These are phyloP conservation scores for Sussaba pulchella DNA, from an alignment of 2,888 invertebrate genomes.

Conservation along the genomic window DNA sequence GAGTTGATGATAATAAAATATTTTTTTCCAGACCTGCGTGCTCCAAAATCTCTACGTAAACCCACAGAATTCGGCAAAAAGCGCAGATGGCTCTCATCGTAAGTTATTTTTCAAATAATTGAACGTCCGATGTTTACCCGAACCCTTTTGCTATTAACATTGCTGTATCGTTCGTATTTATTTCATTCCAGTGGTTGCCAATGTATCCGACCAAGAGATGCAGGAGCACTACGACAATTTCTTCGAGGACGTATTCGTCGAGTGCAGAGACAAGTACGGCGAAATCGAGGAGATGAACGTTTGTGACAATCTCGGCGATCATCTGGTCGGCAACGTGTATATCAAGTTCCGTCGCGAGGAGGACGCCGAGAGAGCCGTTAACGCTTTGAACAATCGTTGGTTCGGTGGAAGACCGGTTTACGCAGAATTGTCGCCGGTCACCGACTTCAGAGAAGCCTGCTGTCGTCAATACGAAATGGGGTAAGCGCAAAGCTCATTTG, in stretches of 20 bases:
- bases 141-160: too few species aligned
- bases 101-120: too few species aligned
- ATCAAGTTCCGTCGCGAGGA: slow-evolving; percentile 99
- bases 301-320: slow-evolving; percentile 99
- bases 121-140: too few species aligned
- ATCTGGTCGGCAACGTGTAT: slow-evolving; percentile 99
- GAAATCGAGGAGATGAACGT: slow-evolving; percentile 99
- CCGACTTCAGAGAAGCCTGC: slow-evolving; percentile 99
- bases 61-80: slow-evolving; percentile 98
- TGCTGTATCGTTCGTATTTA: slow-evolving; percentile 52
- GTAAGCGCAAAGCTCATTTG: slow-evolving; percentile 81
- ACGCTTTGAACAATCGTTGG: slow-evolving; percentile 99
- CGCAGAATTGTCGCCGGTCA: slow-evolving; percentile 99
- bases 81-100: slow-evolving; percentile 98
- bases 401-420: slow-evolving; percentile 99
- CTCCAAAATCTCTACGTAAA: slow-evolving; percentile 99
- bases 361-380: slow-evolving; percentile 98
- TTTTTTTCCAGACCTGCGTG: slow-evolving; percentile 92
- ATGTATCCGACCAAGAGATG: slow-evolving; percentile 99
- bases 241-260: slow-evolving; percentile 99
- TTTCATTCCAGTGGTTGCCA: slow-evolving; percentile 90
- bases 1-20: slow-evolving; percentile 16
- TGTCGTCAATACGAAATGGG: slow-evolving; percentile 99
- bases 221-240: slow-evolving; percentile 99
- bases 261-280: slow-evolving; percentile 99